Evolutionary conservation across 2,888 invertebrate genomes (phyloP).

Genomic region (Trypoxylon attenuatum): DNA sequence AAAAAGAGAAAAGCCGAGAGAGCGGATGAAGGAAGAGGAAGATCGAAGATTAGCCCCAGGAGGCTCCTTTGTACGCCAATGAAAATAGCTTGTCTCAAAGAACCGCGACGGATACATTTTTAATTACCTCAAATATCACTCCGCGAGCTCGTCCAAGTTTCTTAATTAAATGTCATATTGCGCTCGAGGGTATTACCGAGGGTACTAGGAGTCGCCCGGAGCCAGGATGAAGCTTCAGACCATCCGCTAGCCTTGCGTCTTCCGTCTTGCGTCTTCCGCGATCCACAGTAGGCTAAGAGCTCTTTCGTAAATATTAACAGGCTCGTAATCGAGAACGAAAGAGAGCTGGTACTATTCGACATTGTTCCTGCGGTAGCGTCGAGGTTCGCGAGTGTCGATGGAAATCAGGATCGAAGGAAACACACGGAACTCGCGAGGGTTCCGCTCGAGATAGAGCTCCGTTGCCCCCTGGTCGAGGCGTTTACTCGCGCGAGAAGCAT

Average conservation of each 20-base stretch:
- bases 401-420: not conserved
- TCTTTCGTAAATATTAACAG: conserved; percentile 34
- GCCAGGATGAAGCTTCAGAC: too few species aligned
- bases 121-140: conserved; percentile 73
- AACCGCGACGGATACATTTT: conserved; percentile 73
- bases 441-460: not conserved
- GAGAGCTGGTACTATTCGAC: too few species aligned
- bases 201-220: too few species aligned
- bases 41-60: conserved; percentile 63
- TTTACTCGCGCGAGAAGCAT: conserved; percentile 20
- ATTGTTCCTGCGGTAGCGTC: too few species aligned
- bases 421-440: not conserved
- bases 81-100: conserved; percentile 71
- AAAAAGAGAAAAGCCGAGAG: conserved; percentile 3
- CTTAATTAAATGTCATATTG: conserved; percentile 74
- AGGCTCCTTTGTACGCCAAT: conserved; percentile 67
- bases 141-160: conserved; percentile 60
- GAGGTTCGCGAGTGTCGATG: not conserved
- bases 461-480: too few species aligned
- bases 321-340: not conserved
- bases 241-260: too few species aligned
- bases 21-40: conserved; percentile 15
- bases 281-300: conserved; percentile 21
- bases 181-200: conserved; percentile 60
- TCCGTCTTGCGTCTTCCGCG: too few species aligned